A percentile compares a stretch with the other conserved stretches of the same genome.
Conservation (phyloP, 1,140 invertebrate genomes). For the Procambarus virginalis region DNA sequence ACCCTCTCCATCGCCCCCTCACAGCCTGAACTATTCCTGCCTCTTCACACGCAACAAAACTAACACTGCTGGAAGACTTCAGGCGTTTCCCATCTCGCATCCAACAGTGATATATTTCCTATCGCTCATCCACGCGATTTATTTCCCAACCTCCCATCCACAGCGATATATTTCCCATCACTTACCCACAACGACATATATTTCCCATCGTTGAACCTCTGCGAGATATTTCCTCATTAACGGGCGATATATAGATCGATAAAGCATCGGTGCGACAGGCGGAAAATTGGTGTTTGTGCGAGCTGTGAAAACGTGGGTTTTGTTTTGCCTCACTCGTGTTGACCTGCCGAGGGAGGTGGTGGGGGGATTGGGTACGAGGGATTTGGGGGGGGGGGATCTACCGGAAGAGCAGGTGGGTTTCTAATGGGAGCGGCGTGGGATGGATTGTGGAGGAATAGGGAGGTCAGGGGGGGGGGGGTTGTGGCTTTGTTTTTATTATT, state of each 20-base stretch:
- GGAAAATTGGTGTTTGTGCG: slow-evolving; percentile 3
- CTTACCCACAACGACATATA: neutral
- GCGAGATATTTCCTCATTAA: slow-evolving; percentile 6
- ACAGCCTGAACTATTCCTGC: neutral
- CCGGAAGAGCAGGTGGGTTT: too few relatives aligned
- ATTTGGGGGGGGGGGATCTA: too few relatives aligned
- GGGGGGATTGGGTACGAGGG: too few relatives aligned
- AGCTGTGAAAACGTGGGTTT: neutral
- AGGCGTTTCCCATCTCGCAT: neutral
- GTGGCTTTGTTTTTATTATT: too few relatives aligned
- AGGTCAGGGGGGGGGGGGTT: too few relatives aligned
- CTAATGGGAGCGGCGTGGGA: too few relatives aligned
- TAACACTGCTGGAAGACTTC: neutral
- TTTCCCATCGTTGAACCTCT: neutral
- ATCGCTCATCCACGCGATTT: too few relatives aligned
- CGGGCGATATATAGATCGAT: neutral
- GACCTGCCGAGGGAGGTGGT: too few relatives aligned
- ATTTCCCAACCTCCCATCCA: too few relatives aligned
- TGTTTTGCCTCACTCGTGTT: neutral
- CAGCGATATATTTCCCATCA: too few relatives aligned
- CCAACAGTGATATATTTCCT: too few relatives aligned
- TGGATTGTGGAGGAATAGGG: too few relatives aligned
- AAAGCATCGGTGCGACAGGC: neutral
- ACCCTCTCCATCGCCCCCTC: neutral
- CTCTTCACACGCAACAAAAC: neutral